Percentiles rank a stretch among this genome's conserved stretches.
Evolutionary conservation across 2,797 vertebrate genomes (phyloP).

Genomic region (Xiphophorus birchmanni): DNA sequence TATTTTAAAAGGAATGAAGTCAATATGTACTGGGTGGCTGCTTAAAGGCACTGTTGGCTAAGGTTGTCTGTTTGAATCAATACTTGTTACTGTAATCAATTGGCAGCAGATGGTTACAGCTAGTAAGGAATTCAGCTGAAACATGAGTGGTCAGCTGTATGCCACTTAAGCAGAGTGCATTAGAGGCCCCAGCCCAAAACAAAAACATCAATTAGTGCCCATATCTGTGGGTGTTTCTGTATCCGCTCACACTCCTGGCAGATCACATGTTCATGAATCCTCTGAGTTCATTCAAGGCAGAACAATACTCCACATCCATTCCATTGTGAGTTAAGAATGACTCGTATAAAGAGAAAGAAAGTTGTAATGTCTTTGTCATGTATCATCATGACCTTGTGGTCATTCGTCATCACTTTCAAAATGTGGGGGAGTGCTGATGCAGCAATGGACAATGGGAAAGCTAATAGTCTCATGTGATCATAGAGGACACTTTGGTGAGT

Average conservation of each 20-base stretch:
- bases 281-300: slow-evolving; percentile 21
- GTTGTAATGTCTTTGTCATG: slow-evolving; percentile 40
- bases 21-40: background rate
- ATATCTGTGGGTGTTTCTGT: slow-evolving; percentile 16
- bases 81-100: slow-evolving; percentile 75
- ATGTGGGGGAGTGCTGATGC: slow-evolving; percentile 24
- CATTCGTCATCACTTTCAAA: slow-evolving; percentile 47
- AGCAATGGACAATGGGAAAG: slow-evolving; percentile 21
- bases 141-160: slow-evolving; percentile 43
- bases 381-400: slow-evolving; percentile 25
- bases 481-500: slow-evolving; percentile 13
- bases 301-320: slow-evolving; percentile 41
- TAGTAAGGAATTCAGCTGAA: slow-evolving; percentile 63
- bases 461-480: slow-evolving; percentile 18
- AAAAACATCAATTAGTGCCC: slow-evolving; percentile 52
- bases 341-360: slow-evolving; percentile 28
- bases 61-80: slow-evolving; percentile 65
- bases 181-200: slow-evolving; percentile 39
- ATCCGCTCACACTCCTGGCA: slow-evolving; percentile 35
- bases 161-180: slow-evolving; percentile 46
- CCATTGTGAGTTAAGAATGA: slow-evolving; percentile 33
- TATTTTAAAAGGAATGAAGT: background rate
- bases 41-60: background rate
- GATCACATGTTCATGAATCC: slow-evolving; percentile 36
- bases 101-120: slow-evolving; percentile 74